Evolutionary conservation across 2,888 invertebrate species (phyloP), one percentile per base, ranked within the genome.

Genomic region (Andrena flavipes): DNA sequence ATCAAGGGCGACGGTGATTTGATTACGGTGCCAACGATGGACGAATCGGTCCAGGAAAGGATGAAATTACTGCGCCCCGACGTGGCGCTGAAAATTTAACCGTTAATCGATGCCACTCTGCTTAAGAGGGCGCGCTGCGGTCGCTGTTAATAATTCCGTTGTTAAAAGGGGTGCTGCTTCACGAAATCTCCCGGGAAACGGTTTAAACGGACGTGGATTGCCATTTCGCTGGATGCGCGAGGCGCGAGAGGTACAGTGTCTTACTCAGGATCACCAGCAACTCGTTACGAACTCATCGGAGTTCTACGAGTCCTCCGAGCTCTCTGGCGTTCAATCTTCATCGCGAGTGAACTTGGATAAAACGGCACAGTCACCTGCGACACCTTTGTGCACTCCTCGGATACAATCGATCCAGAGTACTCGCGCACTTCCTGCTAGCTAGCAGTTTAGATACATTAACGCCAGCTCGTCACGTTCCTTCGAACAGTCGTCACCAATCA

Each of bases 1-100:
- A 35, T 64, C 68, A 49, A 69, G 68, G 42, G 63, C 74, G 74
- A 33, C 69, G 16, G 35, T 48, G 33, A 71, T 76, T 76, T 56
- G 76, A 80, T 67, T 67, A 71, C 42, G 59, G 20, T 16, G 35
- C 30, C 6, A 59, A 70, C 65, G 33, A 65, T 20, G 8, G 68
- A 13, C 13, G 48, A 73, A 60, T 20, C 16, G n/a, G 35, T n/a
- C 35, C 30, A 49, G 23, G 10, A 2, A 48, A 51, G 23, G 54
- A 56, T 51, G 29, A 70, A 80, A 74, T 70, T 60, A 33, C 59
- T 7, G 29, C 16, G 49, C 26, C 30, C 30, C 49, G 42, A 7
- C 10, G 10, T 35, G 20, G 10, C 23, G 10, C 6, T 29, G 20
- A 29, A 54, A 51, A 54, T 54, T 56, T 77, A 20, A 35, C 2